Percentiles rank a stretch among this genome's conserved stretches.
phyloP scores from a whole-genome alignment of 2,888 invertebrate species.

The Caenorhabditis macrosperma region DNA sequence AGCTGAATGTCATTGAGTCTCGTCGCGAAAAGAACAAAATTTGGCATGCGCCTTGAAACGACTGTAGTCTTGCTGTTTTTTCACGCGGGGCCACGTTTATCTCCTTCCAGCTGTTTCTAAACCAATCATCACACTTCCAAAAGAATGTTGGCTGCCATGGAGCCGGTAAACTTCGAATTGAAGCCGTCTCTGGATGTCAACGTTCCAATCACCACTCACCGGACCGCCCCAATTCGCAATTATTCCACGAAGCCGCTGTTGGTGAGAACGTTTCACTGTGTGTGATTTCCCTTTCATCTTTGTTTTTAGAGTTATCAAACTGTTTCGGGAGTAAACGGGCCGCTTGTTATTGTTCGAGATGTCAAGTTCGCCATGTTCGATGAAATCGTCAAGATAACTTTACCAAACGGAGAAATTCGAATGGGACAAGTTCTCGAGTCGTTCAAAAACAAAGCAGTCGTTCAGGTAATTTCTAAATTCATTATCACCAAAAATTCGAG shows the following conservation, averaged over 20 bases:
- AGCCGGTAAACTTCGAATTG: conserved; percentile 12
- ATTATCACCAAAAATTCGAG: too few species aligned
- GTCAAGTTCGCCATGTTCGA: conserved; percentile 99
- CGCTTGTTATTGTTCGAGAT: conserved; percentile 97
- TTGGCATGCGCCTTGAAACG: conserved; percentile 12
- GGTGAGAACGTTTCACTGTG: too few species aligned
- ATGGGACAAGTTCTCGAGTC: conserved; percentile 97
- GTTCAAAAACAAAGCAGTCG: conserved; percentile 97
- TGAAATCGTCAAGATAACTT: conserved; percentile 94
- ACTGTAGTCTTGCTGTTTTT: neutral
- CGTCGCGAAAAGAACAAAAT: conserved; percentile 5
- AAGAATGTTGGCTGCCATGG: conserved; percentile 15
- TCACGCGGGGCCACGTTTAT: conserved; percentile 9
- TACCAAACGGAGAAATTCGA: conserved; percentile 94
- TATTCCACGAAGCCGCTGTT: conserved; percentile 94
- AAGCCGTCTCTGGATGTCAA: conserved; percentile 55
- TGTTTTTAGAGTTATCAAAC: conserved; percentile 87
- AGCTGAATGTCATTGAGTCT: conserved; percentile 5
- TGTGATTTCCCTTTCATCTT: too few species aligned
- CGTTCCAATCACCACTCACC: conserved; percentile 55
- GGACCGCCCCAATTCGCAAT: conserved; percentile 85
- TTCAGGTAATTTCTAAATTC: conserved; percentile 83
- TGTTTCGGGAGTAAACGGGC: conserved; percentile 98
- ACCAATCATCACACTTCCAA: too few species aligned
- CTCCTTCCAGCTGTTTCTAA: neutral